Evolutionary conservation across 2,113 vertebrate genomes (phyloP), one percentile per base, ranked within the genome.

Genomic region (Nothoprocta pentlandii): DNA sequence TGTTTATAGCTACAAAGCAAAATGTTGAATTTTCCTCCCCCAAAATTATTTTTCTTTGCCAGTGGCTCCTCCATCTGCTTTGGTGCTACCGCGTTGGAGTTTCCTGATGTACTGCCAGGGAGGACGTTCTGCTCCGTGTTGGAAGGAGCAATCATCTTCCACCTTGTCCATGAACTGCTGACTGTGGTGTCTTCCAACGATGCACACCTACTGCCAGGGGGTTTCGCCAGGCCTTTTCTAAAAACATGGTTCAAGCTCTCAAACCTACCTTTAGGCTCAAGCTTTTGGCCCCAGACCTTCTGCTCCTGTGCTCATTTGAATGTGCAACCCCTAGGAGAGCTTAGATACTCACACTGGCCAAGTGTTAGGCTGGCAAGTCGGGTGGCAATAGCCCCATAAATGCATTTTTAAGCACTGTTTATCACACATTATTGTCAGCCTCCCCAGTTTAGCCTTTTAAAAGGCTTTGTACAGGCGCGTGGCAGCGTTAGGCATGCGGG

Each of bases 401-500:
- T 53, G 39, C 9, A 76, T 88, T 75, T 41, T 13, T 42, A 36
- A 75, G 67, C 80, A 44, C 28, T 46, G 32, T 23, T 89, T 71
- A 28, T 91, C 71, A 19, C 63, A 32, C 11, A 4, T 21, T 85
- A n/a, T n/a, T 93, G 34, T 53, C 79, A 75, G 75, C 54, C 10
- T 81, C 58, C 70, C 78, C 68, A 3, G 68, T 56, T 92, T 9
- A 11, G 61, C 36, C 32, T 59, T 54, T 71, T 64, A 21, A 71
- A 92, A 70, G 67, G 11, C n/a, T 34, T 19, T 89, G 39, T 46
- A 71, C 12, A 47, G 73, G 70, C 79, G 71, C 0, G 0, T 12
- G 26, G 59, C 74, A 93, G 69, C 41, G 78, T 82, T 91, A 96
- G 80, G 67, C 76, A 93, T 85, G 89, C 84, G 71, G 86, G 83